Evolutionary conservation across 2,888 invertebrate genomes (phyloP), one percentile per base, ranked within the genome.

Genomic region (Parnassius glacialis): DNA sequence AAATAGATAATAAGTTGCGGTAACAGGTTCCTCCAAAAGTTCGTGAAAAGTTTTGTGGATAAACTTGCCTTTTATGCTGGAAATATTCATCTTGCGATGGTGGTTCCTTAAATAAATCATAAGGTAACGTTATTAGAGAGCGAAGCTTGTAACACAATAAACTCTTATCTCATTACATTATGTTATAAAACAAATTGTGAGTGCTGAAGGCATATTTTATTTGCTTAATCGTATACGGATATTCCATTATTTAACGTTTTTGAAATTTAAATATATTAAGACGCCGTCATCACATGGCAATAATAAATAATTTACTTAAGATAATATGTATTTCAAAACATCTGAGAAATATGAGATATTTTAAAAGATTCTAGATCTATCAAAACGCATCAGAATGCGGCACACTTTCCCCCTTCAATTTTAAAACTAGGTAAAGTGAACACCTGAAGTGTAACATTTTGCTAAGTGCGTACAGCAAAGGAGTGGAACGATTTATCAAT

Each of bases 31-130:
- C 59, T 48, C 62, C 50, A 43, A 59, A 61, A 67, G 62, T 67
- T 67, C 48, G 48, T 50, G 48, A 58, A 54, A 58, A 62, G 48
- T 62, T 61, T 51, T 55, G 43, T 44, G 59, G 12, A 56, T 44
- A 64, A 64, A 68, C 66, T 66, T 66, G 13, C 44, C 47, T 54
- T 20, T 54, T 61, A 65, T 68, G 71, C 67, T 71, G 66, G 67
- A 64, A 65, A 25, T 68, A 72, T 71, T 68, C 68, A 66, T 69
- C 68, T 68, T 63, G 63, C 61, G 56, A 66, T 69, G 64, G 66
- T 67, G 68, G 64, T 68, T 64, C 62, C 65, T 59, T 69, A 68
- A 68, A 72, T 72, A 72, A 73, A 73, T 73, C 73, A 73, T 68
- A 64, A 59, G 56, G 52, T 65, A 59, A 59, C 60, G 65, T 65